phyloP scores from a whole-genome alignment of 2,888 invertebrate genomes.

The Drosophila demipolita region DNA sequence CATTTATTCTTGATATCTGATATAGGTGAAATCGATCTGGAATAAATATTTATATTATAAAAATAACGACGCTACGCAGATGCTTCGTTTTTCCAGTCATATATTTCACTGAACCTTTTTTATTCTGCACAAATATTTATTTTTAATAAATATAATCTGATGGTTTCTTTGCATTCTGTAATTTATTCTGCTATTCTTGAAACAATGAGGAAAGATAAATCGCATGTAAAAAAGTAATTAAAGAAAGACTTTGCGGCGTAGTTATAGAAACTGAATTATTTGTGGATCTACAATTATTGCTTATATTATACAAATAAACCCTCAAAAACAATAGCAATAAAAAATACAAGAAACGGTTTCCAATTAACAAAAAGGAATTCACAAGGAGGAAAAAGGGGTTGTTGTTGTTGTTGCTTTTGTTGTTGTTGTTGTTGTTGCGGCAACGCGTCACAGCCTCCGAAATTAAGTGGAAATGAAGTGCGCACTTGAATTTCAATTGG shows the following conservation, averaged over 20 bases:
- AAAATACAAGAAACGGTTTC: slow-evolving; percentile 20
- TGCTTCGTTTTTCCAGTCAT: neutral
- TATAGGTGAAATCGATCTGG: too few species aligned
- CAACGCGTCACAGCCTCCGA: slow-evolving; percentile 68
- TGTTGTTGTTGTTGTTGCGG: slow-evolving; percentile 48
- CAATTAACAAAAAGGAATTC: slow-evolving; percentile 14
- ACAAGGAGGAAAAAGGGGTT: neutral
- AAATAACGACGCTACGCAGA: too few species aligned
- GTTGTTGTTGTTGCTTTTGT: slow-evolving; percentile 18
- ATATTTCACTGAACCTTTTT: neutral
- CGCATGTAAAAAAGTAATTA: neutral
- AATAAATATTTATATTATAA: neutral
- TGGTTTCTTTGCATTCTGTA: too few species aligned
- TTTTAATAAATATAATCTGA: neutral
- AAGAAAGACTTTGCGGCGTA: neutral
- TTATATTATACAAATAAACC: neutral
- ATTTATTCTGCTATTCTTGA: neutral
- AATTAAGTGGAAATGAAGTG: slow-evolving; percentile 79
- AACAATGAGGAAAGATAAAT: neutral
- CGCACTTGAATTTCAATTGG: slow-evolving; percentile 79
- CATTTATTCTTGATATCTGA: too few species aligned
- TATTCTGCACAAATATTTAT: neutral
- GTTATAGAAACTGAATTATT: slow-evolving; percentile 13
- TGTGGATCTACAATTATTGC: slow-evolving; percentile 34
- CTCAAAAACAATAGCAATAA: slow-evolving; percentile 6